Percentiles rank a stretch among this genome's conserved stretches.
Evolutionary conservation across 2,797 vertebrate species (phyloP).

Genomic region (Hapalemur alaotrensis): DNA sequence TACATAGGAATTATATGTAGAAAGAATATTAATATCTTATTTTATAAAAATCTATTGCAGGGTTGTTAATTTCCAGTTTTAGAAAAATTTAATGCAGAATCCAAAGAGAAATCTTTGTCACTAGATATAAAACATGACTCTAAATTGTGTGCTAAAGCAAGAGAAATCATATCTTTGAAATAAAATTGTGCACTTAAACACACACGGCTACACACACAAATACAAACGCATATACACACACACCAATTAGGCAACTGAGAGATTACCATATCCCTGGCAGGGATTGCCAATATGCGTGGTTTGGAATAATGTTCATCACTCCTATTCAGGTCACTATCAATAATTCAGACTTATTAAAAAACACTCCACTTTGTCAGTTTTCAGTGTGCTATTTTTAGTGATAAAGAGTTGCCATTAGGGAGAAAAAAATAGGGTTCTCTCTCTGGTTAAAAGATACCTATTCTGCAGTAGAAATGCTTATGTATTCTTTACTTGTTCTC

Average conservation of each 20-base stretch:
- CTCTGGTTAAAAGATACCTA: constrained; percentile 58
- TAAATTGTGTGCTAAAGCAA: not conserved
- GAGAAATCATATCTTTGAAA: not conserved
- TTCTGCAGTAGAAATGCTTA: constrained; percentile 21
- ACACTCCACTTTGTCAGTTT: constrained; percentile 54
- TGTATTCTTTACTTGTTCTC: constrained; percentile 61
- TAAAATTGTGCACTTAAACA: not conserved
- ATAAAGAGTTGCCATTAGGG: constrained; percentile 49
- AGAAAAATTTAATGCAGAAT: constrained; percentile 4
- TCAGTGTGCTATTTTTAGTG: constrained; percentile 61
- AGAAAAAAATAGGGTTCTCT: constrained; percentile 16
- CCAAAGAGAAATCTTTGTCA: not conserved
- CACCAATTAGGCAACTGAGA: not conserved
- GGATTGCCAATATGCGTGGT: not conserved
- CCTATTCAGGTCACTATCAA: constrained; percentile 52
- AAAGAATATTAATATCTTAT: constrained; percentile 1
- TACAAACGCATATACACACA: accelerated
- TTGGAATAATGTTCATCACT: constrained; percentile 22
- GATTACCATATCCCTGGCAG: not conserved
- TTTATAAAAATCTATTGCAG: not conserved
- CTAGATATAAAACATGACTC: not conserved
- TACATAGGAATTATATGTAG: not conserved
- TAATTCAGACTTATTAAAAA: constrained; percentile 65
- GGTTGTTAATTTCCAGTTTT: not conserved
- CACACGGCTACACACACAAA: too few species aligned